These are phyloP conservation scores for Brassicogethes aeneus DNA, from an alignment of 2,888 invertebrate genomes.

Conservation along the genomic window DNA sequence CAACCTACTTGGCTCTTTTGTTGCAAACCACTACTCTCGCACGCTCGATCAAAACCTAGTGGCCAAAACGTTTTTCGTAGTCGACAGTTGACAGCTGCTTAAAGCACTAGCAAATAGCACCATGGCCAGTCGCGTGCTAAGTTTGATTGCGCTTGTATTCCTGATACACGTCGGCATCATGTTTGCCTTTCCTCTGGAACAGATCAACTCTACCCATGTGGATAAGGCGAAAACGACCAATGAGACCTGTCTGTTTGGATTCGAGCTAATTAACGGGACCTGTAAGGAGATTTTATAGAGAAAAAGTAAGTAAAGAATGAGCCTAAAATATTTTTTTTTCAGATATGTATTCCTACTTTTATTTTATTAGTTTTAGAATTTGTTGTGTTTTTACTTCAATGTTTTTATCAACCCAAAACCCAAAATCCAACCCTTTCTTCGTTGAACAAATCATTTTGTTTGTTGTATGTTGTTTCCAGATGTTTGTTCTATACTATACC, in stretches of 20 bases:
- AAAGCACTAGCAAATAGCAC: too few relatives aligned
- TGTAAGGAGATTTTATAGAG: conserved; percentile 22
- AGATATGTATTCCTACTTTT: not conserved
- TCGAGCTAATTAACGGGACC: conserved; percentile 19
- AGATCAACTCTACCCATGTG: conserved; percentile 5
- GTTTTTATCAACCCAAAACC: too few relatives aligned
- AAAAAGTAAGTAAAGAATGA: too few relatives aligned
- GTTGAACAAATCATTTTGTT: too few relatives aligned
- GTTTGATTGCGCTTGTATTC: conserved; percentile 10
- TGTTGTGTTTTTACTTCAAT: too few relatives aligned
- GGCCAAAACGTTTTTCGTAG: too few relatives aligned
- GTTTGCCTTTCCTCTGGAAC: conserved; percentile 9
- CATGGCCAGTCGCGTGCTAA: conserved; percentile 12
- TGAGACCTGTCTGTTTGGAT: conserved; percentile 19
- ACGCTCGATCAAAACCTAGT: too few relatives aligned
- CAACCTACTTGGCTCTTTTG: conserved; percentile 14
- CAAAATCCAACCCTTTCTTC: too few relatives aligned
- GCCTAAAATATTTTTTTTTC: conserved; percentile 8
- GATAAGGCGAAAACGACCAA: conserved; percentile 9
- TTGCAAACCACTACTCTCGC: too few relatives aligned
- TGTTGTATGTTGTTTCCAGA: too few relatives aligned
- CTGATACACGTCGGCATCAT: conserved; percentile 12
- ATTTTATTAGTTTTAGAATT: not conserved
- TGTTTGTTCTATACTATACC: too few relatives aligned
- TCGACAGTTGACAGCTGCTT: conserved; percentile 12